phyloP scores from a whole-genome alignment of 2,797 vertebrate genomes.

The Galago senegalensis region DNA sequence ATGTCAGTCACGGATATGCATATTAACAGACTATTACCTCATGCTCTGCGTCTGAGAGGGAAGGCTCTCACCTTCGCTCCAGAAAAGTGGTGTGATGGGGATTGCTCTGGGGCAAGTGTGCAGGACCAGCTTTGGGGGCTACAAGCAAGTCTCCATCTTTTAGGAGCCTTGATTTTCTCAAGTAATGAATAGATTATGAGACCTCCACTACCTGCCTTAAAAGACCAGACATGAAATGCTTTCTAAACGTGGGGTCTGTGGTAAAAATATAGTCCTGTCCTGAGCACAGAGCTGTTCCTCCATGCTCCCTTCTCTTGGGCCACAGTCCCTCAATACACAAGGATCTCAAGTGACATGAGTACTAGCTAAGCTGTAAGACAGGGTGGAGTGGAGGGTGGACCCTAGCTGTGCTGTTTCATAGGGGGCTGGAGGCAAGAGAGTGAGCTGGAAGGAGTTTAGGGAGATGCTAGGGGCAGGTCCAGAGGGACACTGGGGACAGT shows the following conservation, averaged over 20 bases:
- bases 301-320: background rate
- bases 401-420: background rate
- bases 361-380: background rate
- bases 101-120: background rate
- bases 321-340: background rate
- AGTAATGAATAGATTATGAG: background rate
- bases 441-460: background rate
- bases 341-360: background rate
- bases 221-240: background rate
- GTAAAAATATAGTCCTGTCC: background rate
- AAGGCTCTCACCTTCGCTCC: background rate
- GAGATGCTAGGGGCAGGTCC: fast-evolving
- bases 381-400: background rate
- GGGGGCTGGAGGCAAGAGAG: background rate
- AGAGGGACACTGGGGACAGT: background rate
- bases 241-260: background rate
- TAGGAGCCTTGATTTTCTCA: background rate
- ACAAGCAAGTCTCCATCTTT: background rate
- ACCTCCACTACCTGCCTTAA: background rate
- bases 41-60: background rate
- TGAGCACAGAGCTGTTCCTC: background rate
- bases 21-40: background rate
- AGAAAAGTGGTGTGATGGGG: background rate
- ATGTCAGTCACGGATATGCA: background rate
- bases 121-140: background rate